A percentile compares a stretch with the other conserved stretches of the same genome.
Conservation (phyloP, 2,888 invertebrate genomes). For the Nycteola revayana region DNA sequence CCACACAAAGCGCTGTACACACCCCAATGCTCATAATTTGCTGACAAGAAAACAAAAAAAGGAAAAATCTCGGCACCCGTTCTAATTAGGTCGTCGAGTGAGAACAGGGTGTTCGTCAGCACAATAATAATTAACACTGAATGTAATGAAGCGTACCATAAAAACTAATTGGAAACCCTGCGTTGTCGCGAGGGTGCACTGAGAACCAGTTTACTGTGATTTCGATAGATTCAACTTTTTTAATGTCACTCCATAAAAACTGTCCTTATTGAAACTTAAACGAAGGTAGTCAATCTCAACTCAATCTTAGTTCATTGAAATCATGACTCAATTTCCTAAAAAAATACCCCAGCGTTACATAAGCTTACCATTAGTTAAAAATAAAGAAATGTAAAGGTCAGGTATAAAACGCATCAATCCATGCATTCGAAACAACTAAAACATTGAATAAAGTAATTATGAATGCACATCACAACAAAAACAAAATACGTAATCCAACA, state of each 20-base stretch:
- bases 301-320: no score
- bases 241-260: constrained; percentile 16
- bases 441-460: not conserved
- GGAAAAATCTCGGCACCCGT: constrained; percentile 58
- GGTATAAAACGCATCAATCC: no score
- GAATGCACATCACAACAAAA: not conserved
- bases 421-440: no score
- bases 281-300: constrained; percentile 14
- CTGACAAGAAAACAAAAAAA: constrained; percentile 71
- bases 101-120: constrained; percentile 76
- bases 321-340: no score
- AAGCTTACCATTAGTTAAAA: no score
- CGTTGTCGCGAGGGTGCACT: constrained; percentile 53
- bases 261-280: constrained; percentile 17
- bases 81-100: constrained; percentile 79
- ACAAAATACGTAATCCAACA: constrained; percentile 4
- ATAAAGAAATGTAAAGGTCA: no score
- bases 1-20: constrained; percentile 48
- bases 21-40: constrained; percentile 67
- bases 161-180: constrained; percentile 79
- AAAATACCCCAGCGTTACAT: no score
- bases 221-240: constrained; percentile 49
- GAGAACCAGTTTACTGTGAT: constrained; percentile 45
- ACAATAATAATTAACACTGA: constrained; percentile 80
- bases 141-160: constrained; percentile 78